A percentile compares a stretch with the other conserved stretches of the same genome.
Conservation (phyloP, 2,888 invertebrate genomes). For the Apantesis nais region DNA sequence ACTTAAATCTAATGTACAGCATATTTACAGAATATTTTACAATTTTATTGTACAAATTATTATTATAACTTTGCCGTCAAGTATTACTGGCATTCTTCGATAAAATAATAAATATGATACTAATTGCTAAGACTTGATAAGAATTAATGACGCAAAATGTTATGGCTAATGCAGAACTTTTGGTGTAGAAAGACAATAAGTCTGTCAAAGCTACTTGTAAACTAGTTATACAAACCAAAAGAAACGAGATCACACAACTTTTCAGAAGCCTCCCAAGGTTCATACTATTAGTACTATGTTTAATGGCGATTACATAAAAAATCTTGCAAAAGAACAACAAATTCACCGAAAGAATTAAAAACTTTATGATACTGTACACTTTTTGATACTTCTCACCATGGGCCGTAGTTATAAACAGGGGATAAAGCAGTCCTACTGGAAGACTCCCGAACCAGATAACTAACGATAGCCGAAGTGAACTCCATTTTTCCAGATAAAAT, state of each 20-base stretch:
- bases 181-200: conserved; percentile 11
- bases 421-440: conserved; percentile 13
- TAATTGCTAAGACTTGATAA: conserved; percentile 28
- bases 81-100: conserved; percentile 17
- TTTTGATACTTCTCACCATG: background rate
- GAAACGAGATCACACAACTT: conserved; percentile 23
- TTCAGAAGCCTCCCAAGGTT: conserved; percentile 21
- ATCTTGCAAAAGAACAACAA: conserved; percentile 55
- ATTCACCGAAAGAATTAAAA: conserved; percentile 52
- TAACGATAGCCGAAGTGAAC: conserved; percentile 9
- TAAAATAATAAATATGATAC: conserved; percentile 26
- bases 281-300: conserved; percentile 28
- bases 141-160: conserved; percentile 27
- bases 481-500: conserved; percentile 14
- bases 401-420: conserved; percentile 4
- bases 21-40: background rate
- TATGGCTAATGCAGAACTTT: conserved; percentile 8
- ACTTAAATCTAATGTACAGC: background rate
- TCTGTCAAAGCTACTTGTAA: conserved; percentile 28
- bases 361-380: conserved; percentile 50
- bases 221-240: conserved; percentile 26
- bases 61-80: background rate
- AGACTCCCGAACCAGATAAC: conserved; percentile 17
- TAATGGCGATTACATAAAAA: conserved; percentile 48
- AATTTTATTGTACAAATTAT: background rate